Conservation (phyloP, 2,113 vertebrate species). For the Colistium nudipinnis region DNA sequence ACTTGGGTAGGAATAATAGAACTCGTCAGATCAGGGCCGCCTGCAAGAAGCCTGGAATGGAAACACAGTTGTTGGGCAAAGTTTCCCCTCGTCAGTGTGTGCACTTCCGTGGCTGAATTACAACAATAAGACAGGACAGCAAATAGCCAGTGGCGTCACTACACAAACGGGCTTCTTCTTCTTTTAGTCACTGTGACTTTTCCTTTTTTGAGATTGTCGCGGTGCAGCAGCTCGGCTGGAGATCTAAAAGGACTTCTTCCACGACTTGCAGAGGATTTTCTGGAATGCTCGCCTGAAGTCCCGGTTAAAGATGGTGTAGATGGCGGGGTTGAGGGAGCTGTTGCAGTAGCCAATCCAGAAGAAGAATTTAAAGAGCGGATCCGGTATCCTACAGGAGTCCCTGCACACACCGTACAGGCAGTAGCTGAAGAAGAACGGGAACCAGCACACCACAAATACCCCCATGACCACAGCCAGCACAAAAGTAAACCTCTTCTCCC, state of each 20-base stretch:
- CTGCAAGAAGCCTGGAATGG: constrained; percentile 28
- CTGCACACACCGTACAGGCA: constrained; percentile 91
- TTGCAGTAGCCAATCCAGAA: constrained; percentile 98
- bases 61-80: constrained; percentile 8
- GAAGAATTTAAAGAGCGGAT: constrained; percentile 93
- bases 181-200: constrained; percentile 19
- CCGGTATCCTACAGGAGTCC: constrained; percentile 87
- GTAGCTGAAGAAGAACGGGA: constrained; percentile 96
- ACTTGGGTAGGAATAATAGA: constrained; percentile 15
- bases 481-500: constrained; percentile 95
- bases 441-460: constrained; percentile 95
- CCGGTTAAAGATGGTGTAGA: constrained; percentile 96
- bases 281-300: constrained; percentile 94
- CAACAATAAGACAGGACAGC: constrained; percentile 29
- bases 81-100: no score
- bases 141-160: constrained; percentile 17
- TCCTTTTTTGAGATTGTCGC: constrained; percentile 46
- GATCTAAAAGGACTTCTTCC: constrained; percentile 82
- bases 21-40: constrained; percentile 18
- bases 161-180: constrained; percentile 17
- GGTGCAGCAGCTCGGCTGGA: constrained; percentile 5
- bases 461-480: constrained; percentile 96
- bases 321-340: constrained; percentile 95
- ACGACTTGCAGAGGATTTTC: constrained; percentile 90
- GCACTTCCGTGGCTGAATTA: constrained; percentile 38